Base-by-base conservation (phyloP, 1,140 invertebrate genomes). In the Cydia fagiglandana region DNA sequence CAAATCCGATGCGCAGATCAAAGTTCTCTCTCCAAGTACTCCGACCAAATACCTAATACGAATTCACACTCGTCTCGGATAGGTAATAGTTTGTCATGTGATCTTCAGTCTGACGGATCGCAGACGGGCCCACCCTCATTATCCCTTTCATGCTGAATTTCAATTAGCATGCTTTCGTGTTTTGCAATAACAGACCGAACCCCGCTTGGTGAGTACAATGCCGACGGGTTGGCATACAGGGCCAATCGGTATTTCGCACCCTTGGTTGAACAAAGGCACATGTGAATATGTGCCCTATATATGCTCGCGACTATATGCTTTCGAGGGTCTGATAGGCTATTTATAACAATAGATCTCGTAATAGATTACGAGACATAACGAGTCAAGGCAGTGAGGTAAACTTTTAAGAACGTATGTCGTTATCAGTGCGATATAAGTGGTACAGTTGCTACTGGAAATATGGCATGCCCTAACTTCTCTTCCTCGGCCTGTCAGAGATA, bases 71-170 rank as follows among this genome's bases (percentile, higher is more conserved):
- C 17, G 53, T 75, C 56, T 66, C 61, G 45, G n/a, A 61, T 76
- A 41, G 64, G 45, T 61, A 61, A 30, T 61, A 76, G 68, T 77
- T 73, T 79, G 80, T 84, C 84, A 84, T 84, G 76, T 82, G 80
- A 82, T 78, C 78, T 79, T 78, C 68, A 53, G 79, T 81, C 77
- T 84, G 86, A 85, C 82, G 81, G 78, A 77, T 75, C 68, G 75
- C 17, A 75, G 77, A 50, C 76, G 66, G 73, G 41, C 73, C 80
- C 85, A 75, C 83, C 86, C 86, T 91, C 83, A 91, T 93, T 93
- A 93, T 93, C 91, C 92, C 89, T 91, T 89, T 84, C 85, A 85
- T 93, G 88, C 82, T 93, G 92, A 90, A 93, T 93, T 91, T 93
- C 84, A 93, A 93, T 90, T 89, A 91, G 89, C 86, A 87, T 85